A percentile compares a stretch with the other conserved stretches of the same genome.
Evolutionary conservation across 2,797 vertebrate species (phyloP).

Genomic region (Clarias platycephalus): DNA sequence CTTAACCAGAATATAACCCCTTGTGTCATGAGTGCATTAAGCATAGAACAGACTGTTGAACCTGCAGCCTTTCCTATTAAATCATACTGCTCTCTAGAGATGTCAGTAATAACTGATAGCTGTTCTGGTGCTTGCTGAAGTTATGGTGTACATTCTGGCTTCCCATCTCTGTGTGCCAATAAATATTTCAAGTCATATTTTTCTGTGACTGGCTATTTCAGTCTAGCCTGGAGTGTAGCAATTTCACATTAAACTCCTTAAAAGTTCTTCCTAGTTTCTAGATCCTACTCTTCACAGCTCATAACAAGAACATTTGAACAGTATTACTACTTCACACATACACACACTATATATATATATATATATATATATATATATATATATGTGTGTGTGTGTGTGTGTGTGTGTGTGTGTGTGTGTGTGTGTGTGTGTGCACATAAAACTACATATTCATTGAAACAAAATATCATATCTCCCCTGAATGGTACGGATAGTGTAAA

Average conservation of each 20-base stretch:
- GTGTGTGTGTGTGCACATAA: neutral
- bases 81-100: conserved; percentile 60
- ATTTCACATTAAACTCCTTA: conserved; percentile 9
- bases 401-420: no score
- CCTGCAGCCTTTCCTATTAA: conserved; percentile 56
- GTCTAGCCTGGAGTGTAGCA: conserved; percentile 1
- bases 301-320: conserved; percentile 9
- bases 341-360: no score
- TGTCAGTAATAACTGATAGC: conserved; percentile 65
- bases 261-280: neutral
- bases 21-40: conserved; percentile 73
- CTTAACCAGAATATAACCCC: conserved; percentile 57
- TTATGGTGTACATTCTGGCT: conserved; percentile 15
- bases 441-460: neutral
- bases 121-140: conserved; percentile 11
- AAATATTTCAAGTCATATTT: conserved; percentile 44
- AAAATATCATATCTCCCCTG: neutral
- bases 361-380: no score
- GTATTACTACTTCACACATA: neutral
- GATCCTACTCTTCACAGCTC: neutral
- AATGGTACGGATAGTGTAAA: conserved; percentile 11
- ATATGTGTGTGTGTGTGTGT: no score
- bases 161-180: conserved; percentile 35
- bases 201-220: conserved; percentile 16
- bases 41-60: conserved; percentile 58